Evolutionary conservation across 92 coral and sea anemone species (phyloP).

Genomic region (Palythoa heliodiscus): DNA sequence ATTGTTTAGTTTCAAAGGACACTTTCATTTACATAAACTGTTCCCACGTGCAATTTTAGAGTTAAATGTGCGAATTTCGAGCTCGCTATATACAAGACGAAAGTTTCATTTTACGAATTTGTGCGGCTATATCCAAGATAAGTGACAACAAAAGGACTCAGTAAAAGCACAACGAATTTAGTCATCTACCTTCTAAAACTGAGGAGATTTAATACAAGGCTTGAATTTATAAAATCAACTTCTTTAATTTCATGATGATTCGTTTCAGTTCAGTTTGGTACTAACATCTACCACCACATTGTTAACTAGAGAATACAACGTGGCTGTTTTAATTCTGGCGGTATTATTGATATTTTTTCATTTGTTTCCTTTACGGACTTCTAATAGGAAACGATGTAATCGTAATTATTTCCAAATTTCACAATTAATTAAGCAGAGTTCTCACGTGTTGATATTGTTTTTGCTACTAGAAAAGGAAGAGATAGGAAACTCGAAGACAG

Average conservation of each 20-base stretch:
- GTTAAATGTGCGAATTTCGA: slow-evolving; percentile 10
- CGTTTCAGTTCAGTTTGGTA: neutral
- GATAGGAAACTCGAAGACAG: neutral
- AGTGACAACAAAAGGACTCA: neutral
- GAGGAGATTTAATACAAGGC: neutral
- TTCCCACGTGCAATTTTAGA: slow-evolving; percentile 62
- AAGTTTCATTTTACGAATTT: neutral
- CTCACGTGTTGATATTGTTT: slow-evolving; percentile 16
- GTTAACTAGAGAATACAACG: slow-evolving; percentile 25
- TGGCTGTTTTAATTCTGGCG: neutral
- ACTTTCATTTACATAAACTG: slow-evolving; percentile 52
- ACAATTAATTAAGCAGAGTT: slow-evolving; percentile 13
- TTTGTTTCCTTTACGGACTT: neutral
- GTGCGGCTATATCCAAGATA: neutral
- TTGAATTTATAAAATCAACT: neutral
- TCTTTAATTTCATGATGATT: neutral
- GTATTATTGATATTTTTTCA: neutral
- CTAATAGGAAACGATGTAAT: neutral
- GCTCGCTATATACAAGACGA: neutral
- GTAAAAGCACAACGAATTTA: neutral
- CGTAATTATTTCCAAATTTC: neutral
- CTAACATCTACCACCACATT: slow-evolving; percentile 5
- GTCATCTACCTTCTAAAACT: neutral
- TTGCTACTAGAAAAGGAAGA: slow-evolving; percentile 1
- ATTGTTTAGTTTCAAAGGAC: slow-evolving; percentile 51